Percentiles rank a stretch among this genome's conserved stretches.
phyloP scores from a whole-genome alignment of 1,140 invertebrate genomes.

The Agrypnia vestita region DNA sequence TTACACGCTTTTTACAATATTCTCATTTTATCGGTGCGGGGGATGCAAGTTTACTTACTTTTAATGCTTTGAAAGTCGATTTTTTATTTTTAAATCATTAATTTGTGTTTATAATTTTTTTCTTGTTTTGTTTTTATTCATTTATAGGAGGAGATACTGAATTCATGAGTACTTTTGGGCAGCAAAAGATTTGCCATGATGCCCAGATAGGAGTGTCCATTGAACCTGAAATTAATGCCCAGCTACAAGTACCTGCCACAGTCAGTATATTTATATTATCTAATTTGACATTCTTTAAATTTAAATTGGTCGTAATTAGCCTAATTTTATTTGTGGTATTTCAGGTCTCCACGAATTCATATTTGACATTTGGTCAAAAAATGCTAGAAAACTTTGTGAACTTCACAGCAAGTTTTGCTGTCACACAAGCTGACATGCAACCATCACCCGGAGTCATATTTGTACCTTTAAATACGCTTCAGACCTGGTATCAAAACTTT shows the following conservation, averaged over 20 bases:
- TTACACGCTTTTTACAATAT: too few species aligned
- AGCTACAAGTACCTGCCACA: conserved; percentile 74
- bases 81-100: too few species aligned
- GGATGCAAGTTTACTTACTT: too few species aligned
- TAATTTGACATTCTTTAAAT: background rate
- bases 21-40: too few species aligned
- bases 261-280: conserved; percentile 27
- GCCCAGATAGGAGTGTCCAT: conserved; percentile 97
- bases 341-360: conserved; percentile 76
- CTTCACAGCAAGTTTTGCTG: conserved; percentile 91
- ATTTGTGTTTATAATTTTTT: too few species aligned
- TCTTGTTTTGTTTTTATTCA: too few species aligned
- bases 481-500: conserved; percentile 96
- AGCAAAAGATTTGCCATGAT: conserved; percentile 86
- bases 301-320: background rate
- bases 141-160: conserved; percentile 68
- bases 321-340: conserved; percentile 54
- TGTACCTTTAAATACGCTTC: conserved; percentile 89
- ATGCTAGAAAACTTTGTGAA: conserved; percentile 96
- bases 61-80: too few species aligned
- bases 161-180: conserved; percentile 79
- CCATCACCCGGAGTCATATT: conserved; percentile 87
- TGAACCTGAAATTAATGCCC: conserved; percentile 81
- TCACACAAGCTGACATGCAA: conserved; percentile 85
- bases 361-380: conserved; percentile 90